phyloP scores from a whole-genome alignment of 2,888 invertebrate genomes.

The Drosophila multiciliata region DNA sequence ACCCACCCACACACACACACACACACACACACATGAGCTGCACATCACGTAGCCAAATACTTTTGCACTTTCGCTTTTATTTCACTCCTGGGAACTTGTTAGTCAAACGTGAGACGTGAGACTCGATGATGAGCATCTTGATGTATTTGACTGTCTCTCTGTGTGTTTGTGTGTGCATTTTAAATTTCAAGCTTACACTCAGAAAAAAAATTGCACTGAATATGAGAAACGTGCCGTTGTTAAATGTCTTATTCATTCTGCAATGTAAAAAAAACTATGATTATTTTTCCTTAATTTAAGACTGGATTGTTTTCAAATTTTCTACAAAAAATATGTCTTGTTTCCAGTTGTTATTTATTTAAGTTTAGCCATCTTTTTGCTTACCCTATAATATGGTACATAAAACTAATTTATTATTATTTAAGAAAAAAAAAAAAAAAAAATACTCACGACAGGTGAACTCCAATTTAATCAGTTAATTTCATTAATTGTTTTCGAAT shows the following conservation, averaged over 20 bases:
- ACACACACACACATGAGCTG: constrained; percentile 25
- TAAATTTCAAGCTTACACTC: constrained; percentile 56
- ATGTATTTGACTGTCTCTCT: constrained; percentile 20
- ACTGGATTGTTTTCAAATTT: neutral
- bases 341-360: neutral
- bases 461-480: too few relatives aligned
- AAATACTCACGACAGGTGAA: too few relatives aligned
- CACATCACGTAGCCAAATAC: constrained; percentile 79
- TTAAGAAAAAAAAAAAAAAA: too few relatives aligned
- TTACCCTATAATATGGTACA: too few relatives aligned
- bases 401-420: too few relatives aligned
- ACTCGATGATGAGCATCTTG: constrained; percentile 35
- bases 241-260: neutral
- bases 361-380: too few relatives aligned
- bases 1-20: neutral
- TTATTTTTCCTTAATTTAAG: neutral
- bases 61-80: constrained; percentile 80
- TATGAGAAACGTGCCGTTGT: neutral
- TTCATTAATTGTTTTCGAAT: too few relatives aligned
- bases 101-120: constrained; percentile 73
- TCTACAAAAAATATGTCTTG: fast-evolving
- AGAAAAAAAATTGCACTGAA: neutral
- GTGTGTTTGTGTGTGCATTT: constrained; percentile 63
- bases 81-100: constrained; percentile 83
- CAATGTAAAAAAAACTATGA: neutral